Evolutionary conservation across 2,113 vertebrate genomes (phyloP), one percentile per base, ranked within the genome.

Genomic region (Rhinolophus sinicus): DNA sequence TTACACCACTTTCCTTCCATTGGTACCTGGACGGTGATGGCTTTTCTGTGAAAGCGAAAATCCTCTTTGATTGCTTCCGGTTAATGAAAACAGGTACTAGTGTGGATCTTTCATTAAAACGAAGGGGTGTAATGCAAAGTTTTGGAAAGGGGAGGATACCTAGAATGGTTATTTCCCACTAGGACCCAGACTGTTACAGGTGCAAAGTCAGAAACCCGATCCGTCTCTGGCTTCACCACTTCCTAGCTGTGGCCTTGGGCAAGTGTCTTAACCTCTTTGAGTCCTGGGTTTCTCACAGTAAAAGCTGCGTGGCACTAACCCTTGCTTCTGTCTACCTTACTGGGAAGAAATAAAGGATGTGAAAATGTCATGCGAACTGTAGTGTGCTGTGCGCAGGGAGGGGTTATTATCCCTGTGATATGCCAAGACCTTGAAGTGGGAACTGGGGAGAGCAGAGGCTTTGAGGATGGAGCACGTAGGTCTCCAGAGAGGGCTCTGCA

Each of bases 401-500:
- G 8, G 3, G 4, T 73, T 35, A 4, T n/a, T 50, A 21, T 58
- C 52, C 6, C 40, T 28, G 33, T 38, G 83, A 9, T 28, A 28
- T 8, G 5, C 35, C 13, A 7, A 70, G 58, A 54, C 64, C 52
- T 64, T 70, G 47, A 62, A 35, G 28, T 56, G 21, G 64, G 22
- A 58, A 10, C 4, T 26, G 40, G 72, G 12, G 78, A 65, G 80
- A 64, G 35, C 8, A 16, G 65, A 10, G 10, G 8, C 69, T 84
- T 92, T 2, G 65, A 54, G 89, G 73, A 26, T 67, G 50, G 38
- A 90, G 73, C 0, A 2, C 6, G 33, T 30, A 16, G 19, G 16
- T 96, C 69, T 93, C 58, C 1, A 2, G 47, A 77, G 92, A 85
- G 70, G 80, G 64, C 65, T 0, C 0, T 10, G 47, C 0, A 3